A percentile compares a stretch with the other conserved stretches of the same genome.
phyloP scores from a whole-genome alignment of 2,888 invertebrate species.

The Bombyx huttoni region DNA sequence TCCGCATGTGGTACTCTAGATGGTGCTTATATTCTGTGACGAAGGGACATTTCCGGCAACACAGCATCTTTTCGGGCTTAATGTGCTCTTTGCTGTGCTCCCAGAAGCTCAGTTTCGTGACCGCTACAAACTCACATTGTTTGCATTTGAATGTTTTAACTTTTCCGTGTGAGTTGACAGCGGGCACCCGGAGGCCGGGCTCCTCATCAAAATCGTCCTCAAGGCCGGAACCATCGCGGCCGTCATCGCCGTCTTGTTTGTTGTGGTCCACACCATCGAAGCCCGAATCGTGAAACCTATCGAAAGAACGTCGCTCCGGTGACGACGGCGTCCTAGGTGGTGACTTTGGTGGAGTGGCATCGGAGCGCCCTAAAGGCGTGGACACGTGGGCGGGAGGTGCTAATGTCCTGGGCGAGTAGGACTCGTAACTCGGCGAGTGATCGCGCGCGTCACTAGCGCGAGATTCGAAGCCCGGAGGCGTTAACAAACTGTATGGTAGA shows the following conservation, averaged over 20 bases:
- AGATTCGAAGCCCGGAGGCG: conserved; percentile 72
- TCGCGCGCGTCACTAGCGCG: conserved; percentile 39
- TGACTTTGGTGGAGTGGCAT: conserved; percentile 61
- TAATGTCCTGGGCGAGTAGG: conserved; percentile 43
- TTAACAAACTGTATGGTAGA: conserved; percentile 72
- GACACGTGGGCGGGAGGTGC: conserved; percentile 46
- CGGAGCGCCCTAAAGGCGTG: conserved; percentile 42
- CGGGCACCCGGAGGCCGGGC: conserved; percentile 73
- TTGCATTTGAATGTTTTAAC: conserved; percentile 94
- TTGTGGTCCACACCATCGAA: conserved; percentile 49
- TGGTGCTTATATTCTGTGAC: conserved; percentile 99
- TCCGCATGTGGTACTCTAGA: conserved; percentile 95
- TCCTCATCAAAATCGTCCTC: conserved; percentile 71
- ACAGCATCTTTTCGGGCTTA: conserved; percentile 90
- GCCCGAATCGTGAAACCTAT: conserved; percentile 65
- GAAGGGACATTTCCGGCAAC: conserved; percentile 94
- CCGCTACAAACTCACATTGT: conserved; percentile 87
- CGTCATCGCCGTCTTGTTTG: conserved; percentile 48
- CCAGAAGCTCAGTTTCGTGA: conserved; percentile 95
- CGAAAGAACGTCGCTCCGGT: conserved; percentile 41
- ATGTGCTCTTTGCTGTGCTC: conserved; percentile 92
- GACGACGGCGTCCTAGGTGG: conserved; percentile 48
- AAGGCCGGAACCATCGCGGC: conserved; percentile 58
- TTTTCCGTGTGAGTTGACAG: conserved; percentile 85
- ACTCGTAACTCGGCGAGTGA: conserved; percentile 42